A percentile compares a stretch with the other conserved stretches of the same genome.
phyloP scores from a whole-genome alignment of 2,888 invertebrate genomes.

The Archips xylosteana region DNA sequence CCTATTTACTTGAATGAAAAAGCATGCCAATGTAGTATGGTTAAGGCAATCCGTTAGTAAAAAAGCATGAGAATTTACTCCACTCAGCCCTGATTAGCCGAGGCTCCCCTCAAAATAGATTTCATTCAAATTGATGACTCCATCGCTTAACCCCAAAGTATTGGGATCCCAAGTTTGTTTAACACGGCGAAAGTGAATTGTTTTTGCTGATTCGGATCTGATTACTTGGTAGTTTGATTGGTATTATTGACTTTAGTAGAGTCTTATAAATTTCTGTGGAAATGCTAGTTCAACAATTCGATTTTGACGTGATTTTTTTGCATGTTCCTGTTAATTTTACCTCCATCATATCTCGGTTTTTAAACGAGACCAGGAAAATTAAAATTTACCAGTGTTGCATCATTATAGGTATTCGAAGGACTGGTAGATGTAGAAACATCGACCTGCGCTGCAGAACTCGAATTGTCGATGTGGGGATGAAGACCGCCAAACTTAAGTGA shows the following conservation, averaged over 20 bases:
- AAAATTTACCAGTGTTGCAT: too few species aligned
- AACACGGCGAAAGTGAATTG: conserved; percentile 68
- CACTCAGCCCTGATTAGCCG: conserved; percentile 70
- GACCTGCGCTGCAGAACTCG: too few species aligned
- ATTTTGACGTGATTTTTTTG: neutral
- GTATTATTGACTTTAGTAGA: conserved; percentile 8
- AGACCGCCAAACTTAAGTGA: too few species aligned
- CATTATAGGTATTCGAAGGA: too few species aligned
- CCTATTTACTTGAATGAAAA: conserved; percentile 51
- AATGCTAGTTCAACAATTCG: neutral
- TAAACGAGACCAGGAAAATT: too few species aligned
- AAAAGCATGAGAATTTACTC: conserved; percentile 57
- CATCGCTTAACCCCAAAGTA: conserved; percentile 77
- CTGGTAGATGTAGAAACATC: neutral
- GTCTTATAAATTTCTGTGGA: neutral
- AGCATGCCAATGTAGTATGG: conserved; percentile 47
- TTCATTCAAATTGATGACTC: conserved; percentile 78
- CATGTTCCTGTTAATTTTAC: too few species aligned
- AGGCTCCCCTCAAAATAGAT: conserved; percentile 61
- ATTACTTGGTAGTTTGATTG: conserved; percentile 40
- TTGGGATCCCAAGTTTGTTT: conserved; percentile 70
- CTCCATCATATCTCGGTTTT: too few species aligned
- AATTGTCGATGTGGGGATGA: too few species aligned
- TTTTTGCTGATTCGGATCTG: conserved; percentile 46
- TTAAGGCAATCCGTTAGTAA: conserved; percentile 44